Evolutionary conservation across 2,888 invertebrate genomes (phyloP), one percentile per base, ranked within the genome.

Genomic region (Nemapogon koenigi): DNA sequence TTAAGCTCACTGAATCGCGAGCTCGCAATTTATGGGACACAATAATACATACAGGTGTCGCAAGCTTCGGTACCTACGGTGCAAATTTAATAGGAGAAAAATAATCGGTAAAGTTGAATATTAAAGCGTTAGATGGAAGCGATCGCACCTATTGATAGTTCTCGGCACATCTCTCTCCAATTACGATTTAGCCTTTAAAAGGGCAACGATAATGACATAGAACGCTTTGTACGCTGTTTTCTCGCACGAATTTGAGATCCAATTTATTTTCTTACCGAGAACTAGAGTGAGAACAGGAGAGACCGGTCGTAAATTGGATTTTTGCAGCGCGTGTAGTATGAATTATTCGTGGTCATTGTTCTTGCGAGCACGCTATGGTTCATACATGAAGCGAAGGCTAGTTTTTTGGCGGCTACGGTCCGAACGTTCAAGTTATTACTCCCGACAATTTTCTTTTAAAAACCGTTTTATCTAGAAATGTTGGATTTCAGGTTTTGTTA

Each of bases 381-480:
- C 78, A 79, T 75, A 78, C 78, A 75, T 79, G 75, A 79, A 78
- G 71, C 67, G 67, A 61, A 65, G 70, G 67, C 71, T 76, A 73
- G 69, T 71, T 75, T 75, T 75, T 67, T 62, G 56, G 57, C 61
- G 51, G 56, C 54, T 16, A 33, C 19, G 7, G 19, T 33, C 33
- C n/a, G 32, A 30, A 13, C 30, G 31, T 31, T 15, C 17, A 31
- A 15, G 2, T 31, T 31, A 16, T 31, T 16, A 16, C 15, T n/a
- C n/a, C 6, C 31, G 13, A 28, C 11, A 3, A 28, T 28, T n/a
- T 4, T 26, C 3, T 26, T 6, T n/a, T n/a, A n/a, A n/a, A n/a
- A n/a, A n/a, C n/a, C n/a, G n/a, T n/a, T n/a, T n/a, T n/a, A n/a
- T n/a, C n/a, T n/a, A n/a, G n/a, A n/a, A n/a, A n/a, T n/a, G n/a